Percentiles rank a stretch among this genome's conserved stretches.
These are phyloP conservation scores for Petrocephalus zakoni DNA, from an alignment of 2,113 vertebrate species.

Conservation along the genomic window DNA sequence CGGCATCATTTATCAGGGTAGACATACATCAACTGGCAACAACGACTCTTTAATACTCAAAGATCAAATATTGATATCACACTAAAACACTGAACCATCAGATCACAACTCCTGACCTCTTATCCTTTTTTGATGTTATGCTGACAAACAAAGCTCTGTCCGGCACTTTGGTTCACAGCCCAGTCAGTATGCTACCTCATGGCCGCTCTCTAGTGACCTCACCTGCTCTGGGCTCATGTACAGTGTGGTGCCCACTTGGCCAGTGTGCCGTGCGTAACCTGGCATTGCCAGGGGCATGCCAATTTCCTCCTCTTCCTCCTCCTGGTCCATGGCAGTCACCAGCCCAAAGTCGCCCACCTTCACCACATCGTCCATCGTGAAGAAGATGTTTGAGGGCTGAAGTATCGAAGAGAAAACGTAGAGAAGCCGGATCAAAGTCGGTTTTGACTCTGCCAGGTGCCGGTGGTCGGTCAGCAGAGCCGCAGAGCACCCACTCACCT, in stretches of 20 bases:
- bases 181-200: neutral
- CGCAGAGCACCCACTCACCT: constrained; percentile 62
- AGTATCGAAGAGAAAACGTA: constrained; percentile 13
- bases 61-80: neutral
- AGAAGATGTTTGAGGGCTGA: constrained; percentile 98
- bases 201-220: constrained; percentile 21
- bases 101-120: neutral
- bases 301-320: constrained; percentile 86
- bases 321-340: constrained; percentile 97
- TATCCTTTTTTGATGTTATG: neutral
- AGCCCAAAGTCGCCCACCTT: constrained; percentile 96
- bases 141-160: neutral
- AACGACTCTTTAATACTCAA: neutral
- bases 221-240: constrained; percentile 99
- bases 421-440: neutral
- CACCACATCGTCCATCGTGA: constrained; percentile 93
- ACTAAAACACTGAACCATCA: neutral
- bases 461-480: neutral
- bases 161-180: neutral
- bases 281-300: constrained; percentile 82
- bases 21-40: neutral
- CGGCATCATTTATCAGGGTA: neutral
- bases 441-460: no score
- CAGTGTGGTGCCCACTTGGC: constrained; percentile 95
- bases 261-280: constrained; percentile 85